Evolutionary conservation across 1,140 invertebrate genomes (phyloP), one percentile per base, ranked within the genome.

Genomic region (Himalopsyche phryganea): DNA sequence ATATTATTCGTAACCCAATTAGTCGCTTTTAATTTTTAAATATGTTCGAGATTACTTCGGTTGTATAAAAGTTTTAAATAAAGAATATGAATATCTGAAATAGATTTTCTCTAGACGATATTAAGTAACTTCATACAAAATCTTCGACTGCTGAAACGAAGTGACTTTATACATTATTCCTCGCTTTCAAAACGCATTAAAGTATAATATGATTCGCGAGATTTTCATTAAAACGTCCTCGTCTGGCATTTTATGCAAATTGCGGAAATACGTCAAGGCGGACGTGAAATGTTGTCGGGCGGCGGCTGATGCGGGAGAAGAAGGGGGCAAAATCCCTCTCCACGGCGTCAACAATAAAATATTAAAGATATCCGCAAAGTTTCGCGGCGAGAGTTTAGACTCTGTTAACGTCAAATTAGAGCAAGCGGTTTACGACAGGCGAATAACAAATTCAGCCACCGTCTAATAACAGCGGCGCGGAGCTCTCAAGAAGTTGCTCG

Each of bases 341-440:
- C 40, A 54, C 32, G 15, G 51, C 51, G 42, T 42, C 36, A 38
- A 53, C 56, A 63, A 63, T 63, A 58, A 63, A 63, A 63, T 63
- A 63, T 63, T 63, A 63, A 63, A 56, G 56, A 50, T 51, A 59
- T 51, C 51, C 61, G 61, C 55, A 48, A 63, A 63, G 45, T 63
- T 62, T 44, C 38, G 46, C 56, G 56, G 46, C 46, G 52, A 59
- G 56, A 59, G 56, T 63, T 63, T 63, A 55, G 56, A 59, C 58
- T 64, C 58, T 64, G 62, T 64, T 64, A 64, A 64, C 58, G 58
- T 64, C 62, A 54, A 64, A 64, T 64, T 64, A 64, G 51, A 54
- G 48, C 41, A 41, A 48, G 51, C 51, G 55, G 60, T 50, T 62
- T 62, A 58, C 55, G 61, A 50, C 56, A 44, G 45, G 36, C 55